Evolutionary conservation across 2,797 vertebrate species (phyloP), one percentile per base, ranked within the genome.

Genomic region (Steatocranus sp.): DNA sequence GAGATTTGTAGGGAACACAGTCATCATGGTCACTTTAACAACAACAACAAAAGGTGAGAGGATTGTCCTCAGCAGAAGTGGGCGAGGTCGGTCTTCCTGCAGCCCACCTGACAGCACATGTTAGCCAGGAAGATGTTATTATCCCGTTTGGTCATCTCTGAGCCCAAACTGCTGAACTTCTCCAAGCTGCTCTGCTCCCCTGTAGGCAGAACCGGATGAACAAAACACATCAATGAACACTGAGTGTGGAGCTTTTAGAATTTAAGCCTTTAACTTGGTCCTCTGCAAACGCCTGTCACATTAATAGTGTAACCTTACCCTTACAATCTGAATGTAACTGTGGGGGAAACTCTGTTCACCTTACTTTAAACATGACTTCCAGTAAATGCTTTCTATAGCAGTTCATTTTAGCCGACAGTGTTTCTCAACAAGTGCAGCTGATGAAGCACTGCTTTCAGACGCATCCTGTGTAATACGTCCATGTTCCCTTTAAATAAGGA

Each of bases 101-200:
- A 97, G 93, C 96, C 96, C 89, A 94, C 87, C 88, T 95, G 92
- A 90, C 96, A 97, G 90, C 96, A 97, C 80, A 94, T 68, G 1
- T 77, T 92, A 61, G 93, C 95, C 91, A 96, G 88, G 3, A 56
- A 56, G 54, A 95, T 82, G 68, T 92, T 91, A 32, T 96, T 96
- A 85, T 96, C 95, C 82, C 96, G 93, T 61, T 91, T 91, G 87
- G 73, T 81, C 63, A 94, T 6, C 20, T 90, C 82, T 0, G 82
- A 88, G 54, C 63, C 82, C 1, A 66, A 51, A 23, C 18, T 85
- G 79, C 36, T 82, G 23, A 91, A 74, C 34, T 43, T 89, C 88
- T 96, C 95, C 80, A 85, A 11, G 63, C 92, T 94, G 87, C 36
- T 91, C 87, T 89, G 88, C 14, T 95, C 95, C 11, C 17, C 92